phyloP scores from a whole-genome alignment of 2,797 vertebrate species.

The Labroides dimidiatus region DNA sequence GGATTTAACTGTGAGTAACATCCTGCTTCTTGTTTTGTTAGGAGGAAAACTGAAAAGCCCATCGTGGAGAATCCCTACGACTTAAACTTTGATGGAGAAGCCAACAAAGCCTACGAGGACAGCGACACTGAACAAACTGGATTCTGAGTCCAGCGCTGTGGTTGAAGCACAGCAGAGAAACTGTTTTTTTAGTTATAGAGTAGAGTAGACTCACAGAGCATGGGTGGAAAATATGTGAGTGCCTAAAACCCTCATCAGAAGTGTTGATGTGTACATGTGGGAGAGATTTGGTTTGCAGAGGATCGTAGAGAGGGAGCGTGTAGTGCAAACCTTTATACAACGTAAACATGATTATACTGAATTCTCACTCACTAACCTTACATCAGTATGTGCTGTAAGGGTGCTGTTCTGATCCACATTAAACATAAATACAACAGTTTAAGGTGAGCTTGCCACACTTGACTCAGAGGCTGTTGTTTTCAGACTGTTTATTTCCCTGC shows the following conservation, averaged over 20 bases:
- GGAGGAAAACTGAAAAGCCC: constrained; percentile 56
- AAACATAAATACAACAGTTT: background rate
- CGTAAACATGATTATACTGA: background rate
- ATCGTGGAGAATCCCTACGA: constrained; percentile 76
- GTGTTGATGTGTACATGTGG: constrained; percentile 35
- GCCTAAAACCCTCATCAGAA: constrained; percentile 1
- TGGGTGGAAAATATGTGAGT: background rate
- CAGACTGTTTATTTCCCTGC: background rate
- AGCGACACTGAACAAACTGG: constrained; percentile 75
- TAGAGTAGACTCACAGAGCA: background rate
- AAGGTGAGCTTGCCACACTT: no score
- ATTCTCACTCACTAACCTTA: background rate
- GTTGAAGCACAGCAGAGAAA: constrained; percentile 1
- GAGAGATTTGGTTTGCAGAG: background rate
- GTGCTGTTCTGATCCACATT: background rate
- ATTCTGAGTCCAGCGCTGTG: constrained; percentile 57
- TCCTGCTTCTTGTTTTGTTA: constrained; percentile 34
- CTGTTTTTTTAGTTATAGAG: background rate
- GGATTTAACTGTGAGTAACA: background rate
- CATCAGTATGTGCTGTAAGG: background rate
- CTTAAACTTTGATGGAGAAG: constrained; percentile 26
- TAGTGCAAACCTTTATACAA: constrained; percentile 4
- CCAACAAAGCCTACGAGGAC: constrained; percentile 76
- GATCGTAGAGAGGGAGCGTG: constrained; percentile 7
- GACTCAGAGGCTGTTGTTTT: background rate